These are phyloP conservation scores for Archivesica marissinica DNA, from an alignment of 1,140 invertebrate genomes.

Conservation along the genomic window DNA sequence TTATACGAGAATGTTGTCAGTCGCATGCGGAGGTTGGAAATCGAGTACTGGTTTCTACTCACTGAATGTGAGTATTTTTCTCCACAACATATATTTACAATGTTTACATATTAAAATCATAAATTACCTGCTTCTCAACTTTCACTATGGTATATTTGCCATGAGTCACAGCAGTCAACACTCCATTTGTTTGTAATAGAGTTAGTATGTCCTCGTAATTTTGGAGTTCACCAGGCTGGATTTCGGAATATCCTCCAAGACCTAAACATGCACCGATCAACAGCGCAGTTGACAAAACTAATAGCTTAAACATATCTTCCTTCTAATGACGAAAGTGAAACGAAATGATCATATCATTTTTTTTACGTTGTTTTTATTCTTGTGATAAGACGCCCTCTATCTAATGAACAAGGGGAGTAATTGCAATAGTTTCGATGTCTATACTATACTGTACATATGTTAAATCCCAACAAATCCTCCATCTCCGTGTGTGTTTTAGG, in stretches of 20 bases:
- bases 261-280: not conserved
- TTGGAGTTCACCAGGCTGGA: not conserved
- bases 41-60: too few relatives aligned
- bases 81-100: too few relatives aligned
- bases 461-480: not conserved
- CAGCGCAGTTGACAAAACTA: slow-evolving; percentile 9
- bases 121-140: too few relatives aligned
- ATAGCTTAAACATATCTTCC: not conserved
- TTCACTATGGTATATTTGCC: too few relatives aligned
- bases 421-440: not conserved
- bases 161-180: too few relatives aligned
- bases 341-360: not conserved
- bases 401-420: not conserved
- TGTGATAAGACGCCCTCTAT: slow-evolving; percentile 6
- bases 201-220: not conserved
- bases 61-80: too few relatives aligned
- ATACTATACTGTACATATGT: not conserved
- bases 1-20: too few relatives aligned
- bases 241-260: not conserved
- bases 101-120: too few relatives aligned
- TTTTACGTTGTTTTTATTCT: not conserved
- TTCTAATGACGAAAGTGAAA: not conserved
- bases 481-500: too few relatives aligned
- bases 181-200: not conserved
- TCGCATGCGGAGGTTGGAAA: too few relatives aligned